Evolutionary conservation across 2,113 vertebrate species (phyloP).

Genomic region (Labrus mixtus): DNA sequence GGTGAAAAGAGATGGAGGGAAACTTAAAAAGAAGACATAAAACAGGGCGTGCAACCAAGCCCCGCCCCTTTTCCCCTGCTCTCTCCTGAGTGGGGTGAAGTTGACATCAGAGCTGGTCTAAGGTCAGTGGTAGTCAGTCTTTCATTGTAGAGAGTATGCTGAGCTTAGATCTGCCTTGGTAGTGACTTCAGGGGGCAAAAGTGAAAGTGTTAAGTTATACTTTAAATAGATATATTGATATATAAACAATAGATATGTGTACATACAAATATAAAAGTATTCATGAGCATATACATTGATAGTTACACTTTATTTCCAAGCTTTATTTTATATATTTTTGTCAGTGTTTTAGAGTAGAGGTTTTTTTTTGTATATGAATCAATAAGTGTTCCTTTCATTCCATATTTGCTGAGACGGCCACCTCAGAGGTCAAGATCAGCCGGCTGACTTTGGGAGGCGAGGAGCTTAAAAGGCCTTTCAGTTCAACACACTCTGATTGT

Average conservation of each 20-base stretch:
- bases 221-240: conserved; percentile 78
- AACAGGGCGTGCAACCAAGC: conserved; percentile 56
- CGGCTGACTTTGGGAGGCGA: conserved; percentile 12
- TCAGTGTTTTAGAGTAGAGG: conserved; percentile 67
- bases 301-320: conserved; percentile 83
- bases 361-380: conserved; percentile 55
- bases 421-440: conserved; percentile 29
- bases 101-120: conserved; percentile 33
- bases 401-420: conserved; percentile 43
- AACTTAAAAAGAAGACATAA: conserved; percentile 15
- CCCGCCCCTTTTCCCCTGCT: conserved; percentile 35
- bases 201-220: conserved; percentile 73
- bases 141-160: conserved; percentile 3
- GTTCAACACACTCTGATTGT: not conserved
- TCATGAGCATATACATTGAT: conserved; percentile 80
- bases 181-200: conserved; percentile 42
- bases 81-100: conserved; percentile 16
- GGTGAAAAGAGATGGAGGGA: conserved; percentile 25
- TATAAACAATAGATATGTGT: conserved; percentile 78
- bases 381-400: conserved; percentile 69
- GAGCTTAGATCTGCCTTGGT: conserved; percentile 57
- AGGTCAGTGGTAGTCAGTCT: conserved; percentile 16
- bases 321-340: conserved; percentile 83
- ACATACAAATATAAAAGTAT: conserved; percentile 82
- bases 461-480: conserved; percentile 24